phyloP scores from a whole-genome alignment of 2,888 invertebrate species.

The Stenolophus ochropezus region DNA sequence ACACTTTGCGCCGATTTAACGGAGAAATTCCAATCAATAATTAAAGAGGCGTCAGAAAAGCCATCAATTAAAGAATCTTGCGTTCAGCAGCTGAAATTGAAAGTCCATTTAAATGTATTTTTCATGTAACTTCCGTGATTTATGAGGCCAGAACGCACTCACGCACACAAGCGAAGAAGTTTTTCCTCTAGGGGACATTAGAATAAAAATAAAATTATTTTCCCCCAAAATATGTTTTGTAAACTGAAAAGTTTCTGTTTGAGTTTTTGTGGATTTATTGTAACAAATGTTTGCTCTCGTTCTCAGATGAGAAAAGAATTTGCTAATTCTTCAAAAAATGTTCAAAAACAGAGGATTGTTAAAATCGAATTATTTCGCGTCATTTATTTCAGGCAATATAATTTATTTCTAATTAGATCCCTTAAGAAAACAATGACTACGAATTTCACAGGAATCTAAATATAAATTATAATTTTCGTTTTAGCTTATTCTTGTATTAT shows the following conservation, averaged over 20 bases:
- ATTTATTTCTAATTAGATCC: not conserved
- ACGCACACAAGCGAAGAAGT: constrained; percentile 14
- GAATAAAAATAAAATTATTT: constrained; percentile 43
- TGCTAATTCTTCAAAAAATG: not conserved
- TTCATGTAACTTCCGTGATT: constrained; percentile 51
- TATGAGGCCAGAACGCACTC: constrained; percentile 50
- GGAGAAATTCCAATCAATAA: constrained; percentile 29
- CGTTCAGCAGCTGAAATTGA: constrained; percentile 51
- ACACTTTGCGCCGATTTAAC: not conserved
- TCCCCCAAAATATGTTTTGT: constrained; percentile 11
- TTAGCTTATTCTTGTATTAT: not conserved
- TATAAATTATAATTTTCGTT: not conserved
- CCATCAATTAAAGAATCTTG: constrained; percentile 54
- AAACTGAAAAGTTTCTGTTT: constrained; percentile 1
- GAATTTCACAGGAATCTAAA: not conserved
- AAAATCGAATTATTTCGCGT: not conserved
- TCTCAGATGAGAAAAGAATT: not conserved
- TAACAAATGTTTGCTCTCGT: not conserved
- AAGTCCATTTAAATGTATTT: constrained; percentile 59
- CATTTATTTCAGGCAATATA: not conserved
- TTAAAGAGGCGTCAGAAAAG: constrained; percentile 15
- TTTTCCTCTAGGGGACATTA: constrained; percentile 5
- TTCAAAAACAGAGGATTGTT: not conserved
- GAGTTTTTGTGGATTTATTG: constrained; percentile 13
- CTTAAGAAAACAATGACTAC: not conserved